Conservation (phyloP, 35 echinoderm and acorn worm species). For the Ptychodera flava region DNA sequence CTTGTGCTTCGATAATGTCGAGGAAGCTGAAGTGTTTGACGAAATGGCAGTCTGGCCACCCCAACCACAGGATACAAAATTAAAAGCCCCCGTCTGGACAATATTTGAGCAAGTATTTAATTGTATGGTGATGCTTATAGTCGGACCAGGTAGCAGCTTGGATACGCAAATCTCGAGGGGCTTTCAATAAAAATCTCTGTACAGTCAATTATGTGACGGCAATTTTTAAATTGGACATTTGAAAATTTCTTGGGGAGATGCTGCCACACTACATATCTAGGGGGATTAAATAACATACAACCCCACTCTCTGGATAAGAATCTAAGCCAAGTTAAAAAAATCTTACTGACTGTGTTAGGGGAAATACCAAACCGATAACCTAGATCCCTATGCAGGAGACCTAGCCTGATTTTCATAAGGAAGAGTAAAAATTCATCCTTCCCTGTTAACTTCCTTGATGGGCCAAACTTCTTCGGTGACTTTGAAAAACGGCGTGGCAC, state of each 20-base stretch:
- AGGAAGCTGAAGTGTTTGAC: conserved; percentile 27
- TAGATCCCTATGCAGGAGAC: conserved; percentile 19
- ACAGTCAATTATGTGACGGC: conserved; percentile 29
- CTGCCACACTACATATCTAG: background rate
- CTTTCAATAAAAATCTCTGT: conserved; percentile 41
- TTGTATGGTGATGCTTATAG: conserved; percentile 25
- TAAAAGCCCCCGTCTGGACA: conserved; percentile 37
- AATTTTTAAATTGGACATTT: conserved; percentile 10
- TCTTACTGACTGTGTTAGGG: conserved; percentile 2
- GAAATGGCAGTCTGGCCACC: conserved; percentile 37
- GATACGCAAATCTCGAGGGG: conserved; percentile 23
- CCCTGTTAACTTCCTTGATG: conserved; percentile 17
- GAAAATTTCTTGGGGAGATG: conserved; percentile 35
- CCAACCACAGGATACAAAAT: conserved; percentile 44
- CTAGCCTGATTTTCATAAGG: conserved; percentile 37
- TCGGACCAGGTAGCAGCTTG: conserved; percentile 49
- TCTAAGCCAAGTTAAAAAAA: conserved; percentile 41
- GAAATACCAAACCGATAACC: conserved; percentile 27
- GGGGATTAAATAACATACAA: conserved; percentile 30
- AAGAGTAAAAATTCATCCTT: conserved; percentile 44
- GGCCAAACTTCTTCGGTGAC: conserved; percentile 18
- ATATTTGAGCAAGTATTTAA: conserved; percentile 39
- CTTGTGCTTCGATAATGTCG: conserved; percentile 37
- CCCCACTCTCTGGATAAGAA: conserved; percentile 16
- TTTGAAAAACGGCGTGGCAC: no score